Evolutionary conservation across 2,888 invertebrate species (phyloP).

Genomic region (Xestia ashworthii): DNA sequence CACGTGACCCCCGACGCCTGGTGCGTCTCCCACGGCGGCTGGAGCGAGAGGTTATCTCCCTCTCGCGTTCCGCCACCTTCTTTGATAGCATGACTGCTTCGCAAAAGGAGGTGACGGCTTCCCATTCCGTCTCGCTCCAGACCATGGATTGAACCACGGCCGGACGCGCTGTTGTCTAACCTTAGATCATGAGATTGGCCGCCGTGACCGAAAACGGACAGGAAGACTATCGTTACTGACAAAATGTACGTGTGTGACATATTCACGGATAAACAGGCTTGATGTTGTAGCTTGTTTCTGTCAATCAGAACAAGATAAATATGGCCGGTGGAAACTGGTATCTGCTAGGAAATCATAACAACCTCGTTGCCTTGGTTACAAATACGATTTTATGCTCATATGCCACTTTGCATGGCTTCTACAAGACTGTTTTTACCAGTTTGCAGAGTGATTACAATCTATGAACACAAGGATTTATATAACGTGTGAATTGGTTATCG

Average conservation of each 20-base stretch:
- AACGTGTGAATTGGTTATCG: no score
- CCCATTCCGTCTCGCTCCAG: no score
- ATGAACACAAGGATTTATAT: neutral
- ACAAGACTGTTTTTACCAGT: neutral
- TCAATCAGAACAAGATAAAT: neutral
- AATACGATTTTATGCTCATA: slow-evolving; percentile 14
- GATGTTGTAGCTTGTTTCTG: neutral
- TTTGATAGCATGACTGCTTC: no score
- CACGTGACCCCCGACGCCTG: no score
- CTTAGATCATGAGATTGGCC: no score
- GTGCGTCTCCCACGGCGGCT: no score
- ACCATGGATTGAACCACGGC: no score
- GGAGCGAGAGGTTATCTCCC: no score
- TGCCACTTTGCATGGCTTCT: slow-evolving; percentile 2
- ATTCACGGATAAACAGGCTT: neutral
- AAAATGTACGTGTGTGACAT: neutral
- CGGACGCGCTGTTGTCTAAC: no score
- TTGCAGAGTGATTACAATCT: neutral
- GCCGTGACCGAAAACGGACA: no score
- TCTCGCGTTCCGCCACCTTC: no score
- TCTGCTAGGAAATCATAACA: neutral
- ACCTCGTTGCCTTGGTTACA: neutral
- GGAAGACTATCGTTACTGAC: neutral
- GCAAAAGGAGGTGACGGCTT: no score
- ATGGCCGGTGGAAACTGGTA: neutral